A percentile compares a stretch with the other conserved stretches of the same genome.
These are phyloP conservation scores for Bergia sp. DNA, from an alignment of 92 coral and sea anemone genomes.

Conservation along the genomic window DNA sequence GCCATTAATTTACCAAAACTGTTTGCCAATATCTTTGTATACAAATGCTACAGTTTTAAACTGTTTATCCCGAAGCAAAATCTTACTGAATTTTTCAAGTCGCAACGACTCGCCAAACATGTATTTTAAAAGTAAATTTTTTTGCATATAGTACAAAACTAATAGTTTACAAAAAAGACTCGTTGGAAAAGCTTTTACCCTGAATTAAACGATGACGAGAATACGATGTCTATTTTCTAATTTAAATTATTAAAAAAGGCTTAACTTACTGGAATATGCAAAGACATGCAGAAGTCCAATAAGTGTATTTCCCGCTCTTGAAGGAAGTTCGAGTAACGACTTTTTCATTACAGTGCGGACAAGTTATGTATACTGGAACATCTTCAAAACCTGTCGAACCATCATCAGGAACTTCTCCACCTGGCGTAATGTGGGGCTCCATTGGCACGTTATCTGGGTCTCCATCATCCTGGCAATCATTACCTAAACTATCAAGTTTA, in stretches of 20 bases:
- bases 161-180: not conserved
- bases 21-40: not conserved
- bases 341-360: conserved; percentile 91
- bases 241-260: too few relatives aligned
- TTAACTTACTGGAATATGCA: conserved; percentile 89
- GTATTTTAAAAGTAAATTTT: too few relatives aligned
- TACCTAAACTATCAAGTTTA: not conserved
- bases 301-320: conserved; percentile 92
- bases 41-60: not conserved
- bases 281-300: conserved; percentile 92
- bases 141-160: too few relatives aligned
- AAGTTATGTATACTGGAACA: conserved; percentile 91
- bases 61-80: not conserved
- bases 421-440: not conserved
- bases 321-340: conserved; percentile 85
- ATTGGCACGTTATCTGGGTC: not conserved
- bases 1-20: too few relatives aligned
- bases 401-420: conserved; percentile 63
- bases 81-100: too few relatives aligned
- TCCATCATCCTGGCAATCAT: not conserved
- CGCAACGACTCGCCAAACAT: not conserved
- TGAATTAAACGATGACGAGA: not conserved
- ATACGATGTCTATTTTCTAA: not conserved
- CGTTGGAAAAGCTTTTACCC: not conserved
- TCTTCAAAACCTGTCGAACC: conserved; percentile 87